Base-by-base conservation (phyloP, 2,113 vertebrate genomes). In the Vimba vimba region DNA sequence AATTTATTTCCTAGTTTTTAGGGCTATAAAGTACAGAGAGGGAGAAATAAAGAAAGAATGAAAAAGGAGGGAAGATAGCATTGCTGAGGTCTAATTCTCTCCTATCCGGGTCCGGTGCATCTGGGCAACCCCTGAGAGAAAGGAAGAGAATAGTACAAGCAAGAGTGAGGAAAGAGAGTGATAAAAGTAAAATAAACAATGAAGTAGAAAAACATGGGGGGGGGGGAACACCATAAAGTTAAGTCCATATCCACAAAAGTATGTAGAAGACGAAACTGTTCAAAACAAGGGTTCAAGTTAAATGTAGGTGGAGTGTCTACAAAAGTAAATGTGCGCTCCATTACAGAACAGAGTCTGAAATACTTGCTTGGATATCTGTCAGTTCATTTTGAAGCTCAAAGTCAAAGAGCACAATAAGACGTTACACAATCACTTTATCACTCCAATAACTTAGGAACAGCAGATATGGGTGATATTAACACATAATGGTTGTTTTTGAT, bases 81-180 rank as follows among this genome's bases (percentile, higher is more conserved):
- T 91, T 91, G 92, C 91, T 88, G 87, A 92, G 91, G 92, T 91
- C 90, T 90, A 86, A 89, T 89, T 89, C 88, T 92, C 89, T 91
- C 91, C 87, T 89, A 86, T 91, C 88, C 87, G 83, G 92, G 88
- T 93, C 91, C 92, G 93, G 91, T 92, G 91, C 91, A 92, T 93
- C 91, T 90, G 59, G 88, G 88, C 89, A 93, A 84, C 84, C 90
- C 93, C 94, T 95, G 92, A 88, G 73, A 69, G 85, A 89, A 80
- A 69, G 86, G 36, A 73, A 78, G 66, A 86, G 80, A 81, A 59
- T 74, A 85, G 27, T 84, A 85, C 23, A 85, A 62, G 79, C 36
- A 75, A 50, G 82, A 84, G 33, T 33, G 50, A 77, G 86, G 62
- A 85, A 39, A 33, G 79, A 30, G 78, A 59, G 39, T 74, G 77